A percentile compares a stretch with the other conserved stretches of the same genome.
These are phyloP conservation scores for Clarias fuscus DNA, from an alignment of 2,797 vertebrate species.

Conservation along the genomic window DNA sequence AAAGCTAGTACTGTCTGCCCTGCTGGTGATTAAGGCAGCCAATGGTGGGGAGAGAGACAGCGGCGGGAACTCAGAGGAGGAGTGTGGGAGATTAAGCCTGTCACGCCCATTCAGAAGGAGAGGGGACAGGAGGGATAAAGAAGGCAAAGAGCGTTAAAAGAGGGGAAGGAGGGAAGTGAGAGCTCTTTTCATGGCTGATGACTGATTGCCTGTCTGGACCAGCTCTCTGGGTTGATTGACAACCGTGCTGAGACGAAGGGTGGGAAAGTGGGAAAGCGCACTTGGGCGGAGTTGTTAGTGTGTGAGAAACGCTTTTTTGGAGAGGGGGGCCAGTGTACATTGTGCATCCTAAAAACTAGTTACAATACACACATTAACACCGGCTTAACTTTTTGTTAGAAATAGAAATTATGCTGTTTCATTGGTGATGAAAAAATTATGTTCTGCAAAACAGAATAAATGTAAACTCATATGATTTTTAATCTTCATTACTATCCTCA, in stretches of 20 bases:
- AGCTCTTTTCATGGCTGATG: slow-evolving; percentile 66
- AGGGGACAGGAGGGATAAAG: slow-evolving; percentile 54
- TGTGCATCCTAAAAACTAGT: slow-evolving; percentile 54
- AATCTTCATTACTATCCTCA: neutral
- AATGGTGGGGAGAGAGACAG: slow-evolving; percentile 36
- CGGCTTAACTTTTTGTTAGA: neutral
- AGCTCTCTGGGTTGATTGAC: slow-evolving; percentile 73
- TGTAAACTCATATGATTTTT: neutral
- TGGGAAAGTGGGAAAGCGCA: slow-evolving; percentile 64
- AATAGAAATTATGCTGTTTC: slow-evolving; percentile 10
- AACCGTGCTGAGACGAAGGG: slow-evolving; percentile 66
- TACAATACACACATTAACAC: slow-evolving; percentile 37
- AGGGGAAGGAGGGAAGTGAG: slow-evolving; percentile 52
- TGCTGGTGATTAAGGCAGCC: slow-evolving; percentile 47
- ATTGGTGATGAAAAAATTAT: slow-evolving; percentile 5
- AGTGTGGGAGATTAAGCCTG: slow-evolving; percentile 58
- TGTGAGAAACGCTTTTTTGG: slow-evolving; percentile 58
- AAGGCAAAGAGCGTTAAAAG: slow-evolving; percentile 54
- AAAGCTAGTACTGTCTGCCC: slow-evolving; percentile 57
- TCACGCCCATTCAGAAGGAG: slow-evolving; percentile 55
- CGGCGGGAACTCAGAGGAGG: slow-evolving; percentile 50
- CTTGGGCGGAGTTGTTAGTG: slow-evolving; percentile 56
- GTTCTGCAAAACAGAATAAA: neutral
- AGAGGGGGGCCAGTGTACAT: slow-evolving; percentile 66
- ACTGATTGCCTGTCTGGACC: slow-evolving; percentile 74